These are phyloP conservation scores for Hemitrygon akajei DNA, from an alignment of 2,797 vertebrate genomes.

Conservation along the genomic window DNA sequence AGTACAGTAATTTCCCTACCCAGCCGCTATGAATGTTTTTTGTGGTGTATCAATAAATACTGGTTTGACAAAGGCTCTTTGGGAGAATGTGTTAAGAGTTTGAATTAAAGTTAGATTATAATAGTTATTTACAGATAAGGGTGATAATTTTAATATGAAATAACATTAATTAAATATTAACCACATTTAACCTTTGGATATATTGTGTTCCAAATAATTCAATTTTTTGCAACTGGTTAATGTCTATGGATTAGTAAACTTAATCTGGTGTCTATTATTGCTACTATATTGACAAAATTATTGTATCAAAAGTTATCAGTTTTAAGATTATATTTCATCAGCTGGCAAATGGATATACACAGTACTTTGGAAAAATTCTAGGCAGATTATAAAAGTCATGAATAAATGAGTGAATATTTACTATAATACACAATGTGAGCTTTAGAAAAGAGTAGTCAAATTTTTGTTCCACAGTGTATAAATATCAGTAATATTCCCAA, in stretches of 20 bases:
- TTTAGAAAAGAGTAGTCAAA: not conserved
- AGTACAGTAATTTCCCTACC: too few relatives aligned
- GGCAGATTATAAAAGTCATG: not conserved
- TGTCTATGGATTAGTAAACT: not conserved
- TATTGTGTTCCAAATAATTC: not conserved
- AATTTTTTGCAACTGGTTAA: not conserved
- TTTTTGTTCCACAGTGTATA: not conserved
- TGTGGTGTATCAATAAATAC: too few relatives aligned
- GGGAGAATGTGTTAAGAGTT: not conserved
- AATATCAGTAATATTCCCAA: not conserved
- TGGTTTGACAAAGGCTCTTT: not conserved
- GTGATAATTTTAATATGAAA: conserved; percentile 4
- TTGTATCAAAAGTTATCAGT: not conserved
- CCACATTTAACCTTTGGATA: not conserved
- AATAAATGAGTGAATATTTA: not conserved
- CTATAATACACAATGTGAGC: not conserved
- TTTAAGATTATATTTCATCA: not conserved
- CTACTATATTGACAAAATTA: not conserved
- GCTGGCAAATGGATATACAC: not conserved
- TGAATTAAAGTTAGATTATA: not conserved
- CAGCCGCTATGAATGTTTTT: too few relatives aligned
- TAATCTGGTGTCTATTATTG: not conserved
- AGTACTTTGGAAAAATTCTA: not conserved
- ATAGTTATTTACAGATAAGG: not conserved
- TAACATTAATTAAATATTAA: not conserved